A percentile compares a stretch with the other conserved stretches of the same genome.
These are phyloP conservation scores for Brachionus angularis DNA, from an alignment of 1,140 invertebrate species.

Conservation along the genomic window DNA sequence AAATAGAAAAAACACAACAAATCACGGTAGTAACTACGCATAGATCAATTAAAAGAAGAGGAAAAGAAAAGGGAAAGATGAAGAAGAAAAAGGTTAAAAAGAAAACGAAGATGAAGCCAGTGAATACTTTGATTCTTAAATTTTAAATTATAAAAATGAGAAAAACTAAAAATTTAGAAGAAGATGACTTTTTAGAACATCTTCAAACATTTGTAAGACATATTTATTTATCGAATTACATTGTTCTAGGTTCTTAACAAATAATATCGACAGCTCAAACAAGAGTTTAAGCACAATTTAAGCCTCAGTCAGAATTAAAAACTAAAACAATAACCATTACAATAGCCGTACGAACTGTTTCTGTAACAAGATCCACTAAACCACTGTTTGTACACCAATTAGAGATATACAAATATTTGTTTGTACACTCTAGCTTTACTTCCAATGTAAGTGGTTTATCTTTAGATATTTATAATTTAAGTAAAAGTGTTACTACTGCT, in stretches of 20 bases:
- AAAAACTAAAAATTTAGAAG: slow-evolving; percentile 56
- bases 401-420: background rate
- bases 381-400: background rate
- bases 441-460: background rate
- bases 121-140: slow-evolving; percentile 38
- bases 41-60: background rate
- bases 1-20: slow-evolving; percentile 49
- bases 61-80: slow-evolving; percentile 58
- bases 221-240: background rate
- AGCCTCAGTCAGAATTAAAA: slow-evolving; percentile 49
- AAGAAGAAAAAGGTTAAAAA: slow-evolving; percentile 44
- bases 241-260: background rate
- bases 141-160: slow-evolving; percentile 44
- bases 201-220: slow-evolving; percentile 12
- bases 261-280: background rate
- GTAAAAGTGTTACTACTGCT: background rate
- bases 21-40: slow-evolving; percentile 44
- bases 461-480: too few relatives aligned
- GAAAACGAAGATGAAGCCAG: slow-evolving; percentile 49
- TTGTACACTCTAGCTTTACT: background rate
- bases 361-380: too few relatives aligned
- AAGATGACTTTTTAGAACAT: slow-evolving; percentile 23
- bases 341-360: background rate
- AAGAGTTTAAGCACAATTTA: background rate
- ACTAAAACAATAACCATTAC: slow-evolving; percentile 12